Percentiles rank a stretch among this genome's conserved stretches.
phyloP scores from a whole-genome alignment of 1,140 invertebrate genomes.

The Carcinoscorpius rotundicauda region DNA sequence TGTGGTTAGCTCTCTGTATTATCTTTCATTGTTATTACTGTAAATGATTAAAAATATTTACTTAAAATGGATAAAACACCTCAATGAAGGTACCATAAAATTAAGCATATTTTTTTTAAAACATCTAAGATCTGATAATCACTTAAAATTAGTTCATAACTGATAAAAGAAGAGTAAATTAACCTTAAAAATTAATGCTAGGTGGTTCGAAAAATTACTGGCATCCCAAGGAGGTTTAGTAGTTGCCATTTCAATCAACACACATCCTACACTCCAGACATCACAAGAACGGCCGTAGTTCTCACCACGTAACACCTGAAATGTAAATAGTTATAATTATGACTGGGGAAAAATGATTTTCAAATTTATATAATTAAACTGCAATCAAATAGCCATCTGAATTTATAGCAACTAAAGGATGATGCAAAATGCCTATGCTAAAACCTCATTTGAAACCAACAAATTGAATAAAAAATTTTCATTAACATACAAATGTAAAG shows the following conservation, averaged over 20 bases:
- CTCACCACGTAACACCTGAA: constrained; percentile 36
- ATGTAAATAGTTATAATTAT: no score
- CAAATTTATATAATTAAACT: no score
- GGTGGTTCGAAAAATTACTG: constrained; percentile 38
- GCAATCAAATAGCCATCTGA: no score
- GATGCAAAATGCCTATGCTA: no score
- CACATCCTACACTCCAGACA: constrained; percentile 41
- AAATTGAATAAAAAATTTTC: no score
- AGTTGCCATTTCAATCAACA: constrained; percentile 41
- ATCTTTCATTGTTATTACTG: no score
- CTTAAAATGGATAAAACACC: neutral
- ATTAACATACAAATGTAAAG: no score
- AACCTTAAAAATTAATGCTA: constrained; percentile 41
- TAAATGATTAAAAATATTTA: no score
- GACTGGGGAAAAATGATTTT: no score
- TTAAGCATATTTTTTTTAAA: neutral
- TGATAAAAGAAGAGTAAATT: neutral
- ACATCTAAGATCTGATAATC: neutral
- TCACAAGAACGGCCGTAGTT: constrained; percentile 40
- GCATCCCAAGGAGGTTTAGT: constrained; percentile 40
- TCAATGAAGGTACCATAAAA: neutral
- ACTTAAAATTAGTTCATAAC: neutral
- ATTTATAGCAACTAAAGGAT: no score
- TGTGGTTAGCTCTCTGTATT: no score
- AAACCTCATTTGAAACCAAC: no score